Conservation (phyloP, 2,888 invertebrate genomes). For the Argynnis bischoffii region DNA sequence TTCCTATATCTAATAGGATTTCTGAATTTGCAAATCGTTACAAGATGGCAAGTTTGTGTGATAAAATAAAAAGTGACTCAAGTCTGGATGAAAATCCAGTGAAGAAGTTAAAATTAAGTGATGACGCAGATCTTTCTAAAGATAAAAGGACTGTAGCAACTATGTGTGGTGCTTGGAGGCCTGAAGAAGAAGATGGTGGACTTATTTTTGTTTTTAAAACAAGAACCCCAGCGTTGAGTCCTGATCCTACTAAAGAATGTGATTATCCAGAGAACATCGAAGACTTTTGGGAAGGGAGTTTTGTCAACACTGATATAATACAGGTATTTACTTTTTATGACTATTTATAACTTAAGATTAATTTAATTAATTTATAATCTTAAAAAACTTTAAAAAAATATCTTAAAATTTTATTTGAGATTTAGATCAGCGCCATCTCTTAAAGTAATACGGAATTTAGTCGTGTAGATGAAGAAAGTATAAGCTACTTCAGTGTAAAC, state of each 20-base stretch:
- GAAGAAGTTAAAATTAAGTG: conserved; percentile 61
- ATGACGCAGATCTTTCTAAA: conserved; percentile 37
- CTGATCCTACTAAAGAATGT: conserved; percentile 65
- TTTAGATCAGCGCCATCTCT: conserved; percentile 39
- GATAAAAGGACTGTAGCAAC: conserved; percentile 69
- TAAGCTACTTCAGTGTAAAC: neutral
- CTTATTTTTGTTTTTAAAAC: conserved; percentile 69
- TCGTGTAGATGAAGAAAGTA: neutral
- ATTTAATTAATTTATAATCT: neutral
- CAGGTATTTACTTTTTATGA: conserved; percentile 52
- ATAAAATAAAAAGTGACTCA: conserved; percentile 53
- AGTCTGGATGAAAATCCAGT: conserved; percentile 52
- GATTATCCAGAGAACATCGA: conserved; percentile 76
- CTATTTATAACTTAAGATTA: neutral
- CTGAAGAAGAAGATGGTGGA: conserved; percentile 75
- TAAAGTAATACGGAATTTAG: neutral
- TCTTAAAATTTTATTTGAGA: neutral
- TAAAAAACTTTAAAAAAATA: neutral
- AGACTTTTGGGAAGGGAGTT: conserved; percentile 72
- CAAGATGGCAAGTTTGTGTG: conserved; percentile 53
- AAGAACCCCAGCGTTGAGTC: conserved; percentile 66
- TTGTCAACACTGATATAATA: conserved; percentile 51
- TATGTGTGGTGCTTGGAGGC: conserved; percentile 79
- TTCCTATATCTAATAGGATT: conserved; percentile 9
- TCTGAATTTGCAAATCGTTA: conserved; percentile 19